Base-by-base conservation (phyloP, 2,888 invertebrate genomes). In the Pachymerium ferrugineum region DNA sequence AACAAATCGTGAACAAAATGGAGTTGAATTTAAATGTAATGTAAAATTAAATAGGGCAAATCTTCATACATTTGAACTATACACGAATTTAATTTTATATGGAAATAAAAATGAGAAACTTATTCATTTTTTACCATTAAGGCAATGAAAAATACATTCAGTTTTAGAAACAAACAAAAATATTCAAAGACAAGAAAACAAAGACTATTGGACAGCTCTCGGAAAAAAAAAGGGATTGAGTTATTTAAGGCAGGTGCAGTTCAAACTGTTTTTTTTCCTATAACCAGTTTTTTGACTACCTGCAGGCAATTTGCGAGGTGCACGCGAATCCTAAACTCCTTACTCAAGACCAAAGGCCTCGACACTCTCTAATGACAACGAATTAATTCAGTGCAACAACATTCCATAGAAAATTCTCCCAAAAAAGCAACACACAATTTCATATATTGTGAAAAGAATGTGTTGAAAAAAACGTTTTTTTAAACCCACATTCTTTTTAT, bases 241-340 rank as follows among this genome's bases (percentile, higher is more conserved):
- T 54, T 54, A 54, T 54, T 22, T 22, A 38, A 54, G 54, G 54
- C 54, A 54, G 54, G 54, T 54, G 54, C 54, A 54, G 28, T 12
- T 14, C 3, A 54, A 54, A 16, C 16, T 38, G 14, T 25, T 25
- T 14, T 54, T 54, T 47, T 47, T 47, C 10, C 19, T 12, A 5
- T 19, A 22, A 5, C 22, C 3, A 5, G 4, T 54, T 54, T 54
- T 8, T 47, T 47, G 4, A 47, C 47, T 19, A 47, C 47, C 47
- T 19, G 6, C 19, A 47, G 47, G 47, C 47, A 47, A 47, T 47
- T 47, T 47, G 47, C 12, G 22, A 47, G 47, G 38, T 19, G 47
- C 47, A 47, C 47, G 47, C 47, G 22, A 47, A 47, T 22, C 4
- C 22, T 22, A 22, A 19, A 19, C 47, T 47, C 47, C 22, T 47